A percentile compares a stretch with the other conserved stretches of the same genome.
Evolutionary conservation across 2,888 invertebrate genomes (phyloP).

Genomic region (Pandemis cinnamomeana): DNA sequence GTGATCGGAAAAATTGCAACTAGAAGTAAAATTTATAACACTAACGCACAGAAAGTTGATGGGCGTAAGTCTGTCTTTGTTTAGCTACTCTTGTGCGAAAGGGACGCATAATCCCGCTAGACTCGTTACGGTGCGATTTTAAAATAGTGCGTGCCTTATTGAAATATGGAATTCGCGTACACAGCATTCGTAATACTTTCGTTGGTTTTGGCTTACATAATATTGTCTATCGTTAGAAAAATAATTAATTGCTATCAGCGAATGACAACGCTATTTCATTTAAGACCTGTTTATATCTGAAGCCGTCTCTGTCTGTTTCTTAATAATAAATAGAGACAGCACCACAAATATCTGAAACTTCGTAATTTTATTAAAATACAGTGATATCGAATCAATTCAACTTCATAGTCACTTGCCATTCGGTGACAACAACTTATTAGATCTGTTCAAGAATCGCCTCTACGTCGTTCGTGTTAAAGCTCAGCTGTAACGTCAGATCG

Average conservation of each 20-base stretch:
- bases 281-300: neutral
- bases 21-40: neutral
- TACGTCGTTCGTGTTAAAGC: slow-evolving; percentile 33
- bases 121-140: neutral
- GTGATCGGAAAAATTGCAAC: neutral
- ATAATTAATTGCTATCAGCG: slow-evolving; percentile 48
- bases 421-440: slow-evolving; percentile 50
- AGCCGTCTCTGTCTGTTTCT: no score
- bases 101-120: neutral
- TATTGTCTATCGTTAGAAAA: slow-evolving; percentile 58
- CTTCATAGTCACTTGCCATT: slow-evolving; percentile 22
- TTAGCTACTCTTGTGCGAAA: neutral
- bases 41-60: neutral
- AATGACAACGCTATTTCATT: slow-evolving; percentile 22
- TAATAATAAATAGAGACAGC: no score
- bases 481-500: slow-evolving; percentile 23
- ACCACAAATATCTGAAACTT: no score
- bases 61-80: neutral
- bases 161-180: slow-evolving; percentile 51
- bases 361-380: neutral
- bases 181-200: slow-evolving; percentile 73
- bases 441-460: slow-evolving; percentile 26
- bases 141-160: slow-evolving; percentile 21
- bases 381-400: no score
- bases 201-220: slow-evolving; percentile 72